Evolutionary conservation across 1,140 invertebrate genomes (phyloP).

Genomic region (Drosophila pallidifrons): DNA sequence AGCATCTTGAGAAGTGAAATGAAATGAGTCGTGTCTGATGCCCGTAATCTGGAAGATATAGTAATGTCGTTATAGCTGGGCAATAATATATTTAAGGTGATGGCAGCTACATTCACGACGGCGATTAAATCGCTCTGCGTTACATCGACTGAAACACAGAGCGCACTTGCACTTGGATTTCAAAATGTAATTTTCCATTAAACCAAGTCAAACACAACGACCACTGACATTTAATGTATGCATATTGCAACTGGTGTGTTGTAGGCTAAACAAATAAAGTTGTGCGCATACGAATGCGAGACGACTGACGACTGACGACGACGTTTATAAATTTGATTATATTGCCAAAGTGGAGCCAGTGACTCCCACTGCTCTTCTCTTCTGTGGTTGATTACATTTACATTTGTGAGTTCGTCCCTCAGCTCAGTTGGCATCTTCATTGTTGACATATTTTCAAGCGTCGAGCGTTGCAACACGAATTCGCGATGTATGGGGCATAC

Average conservation of each 20-base stretch:
- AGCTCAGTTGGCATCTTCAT: constrained; percentile 28
- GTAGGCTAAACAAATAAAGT: constrained; percentile 44
- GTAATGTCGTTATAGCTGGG: constrained; percentile 15
- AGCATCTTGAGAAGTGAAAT: constrained; percentile 7
- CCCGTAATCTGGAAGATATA: constrained; percentile 20
- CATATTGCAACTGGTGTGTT: constrained; percentile 1
- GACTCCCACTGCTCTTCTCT: background rate
- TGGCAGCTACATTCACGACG: background rate
- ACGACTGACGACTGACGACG: background rate
- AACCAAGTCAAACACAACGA: no score
- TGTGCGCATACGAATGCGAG: constrained; percentile 24
- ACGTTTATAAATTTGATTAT: constrained; percentile 59
- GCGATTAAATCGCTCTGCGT: background rate
- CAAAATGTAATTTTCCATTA: no score
- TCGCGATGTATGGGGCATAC: constrained; percentile 18
- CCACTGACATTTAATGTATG: background rate
- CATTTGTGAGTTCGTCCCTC: constrained; percentile 46
- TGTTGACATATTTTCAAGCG: constrained; percentile 42
- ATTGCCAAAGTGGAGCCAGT: constrained; percentile 44
- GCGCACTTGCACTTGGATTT: no score
- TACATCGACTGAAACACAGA: background rate
- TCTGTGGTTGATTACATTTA: constrained; percentile 59
- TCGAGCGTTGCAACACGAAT: constrained; percentile 28
- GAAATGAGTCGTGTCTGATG: constrained; percentile 35
- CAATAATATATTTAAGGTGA: constrained; percentile 33